Conservation (phyloP, 1,140 invertebrate species). For the Bombus confusus region DNA sequence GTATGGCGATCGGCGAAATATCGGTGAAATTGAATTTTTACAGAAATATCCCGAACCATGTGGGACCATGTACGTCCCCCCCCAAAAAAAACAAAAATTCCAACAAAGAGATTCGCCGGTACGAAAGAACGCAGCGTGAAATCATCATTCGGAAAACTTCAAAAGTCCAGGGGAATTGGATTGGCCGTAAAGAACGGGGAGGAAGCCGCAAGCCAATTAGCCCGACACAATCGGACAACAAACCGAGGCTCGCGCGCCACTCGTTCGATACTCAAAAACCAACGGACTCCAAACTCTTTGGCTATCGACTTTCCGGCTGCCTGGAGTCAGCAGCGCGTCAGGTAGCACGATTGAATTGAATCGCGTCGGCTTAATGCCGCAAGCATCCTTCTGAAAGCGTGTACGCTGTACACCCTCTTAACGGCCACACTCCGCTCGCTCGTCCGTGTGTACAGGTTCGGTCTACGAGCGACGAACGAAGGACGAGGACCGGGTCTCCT, state of each 20-base stretch:
- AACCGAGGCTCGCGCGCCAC: not conserved
- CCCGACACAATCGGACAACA: conserved; percentile 6
- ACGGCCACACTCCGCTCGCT: not conserved
- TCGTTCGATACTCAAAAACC: not conserved
- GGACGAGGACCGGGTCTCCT: not conserved
- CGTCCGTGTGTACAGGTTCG: not conserved
- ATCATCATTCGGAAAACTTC: not conserved
- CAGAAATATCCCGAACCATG: not conserved
- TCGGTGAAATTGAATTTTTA: not conserved
- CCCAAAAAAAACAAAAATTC: not conserved
- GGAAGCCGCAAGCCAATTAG: not conserved
- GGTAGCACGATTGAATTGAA: conserved; percentile 18
- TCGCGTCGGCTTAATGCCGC: conserved; percentile 6
- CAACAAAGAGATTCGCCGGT: not conserved
- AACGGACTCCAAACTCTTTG: not conserved
- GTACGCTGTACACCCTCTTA: not conserved
- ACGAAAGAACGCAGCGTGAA: not conserved
- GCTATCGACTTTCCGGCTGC: conserved; percentile 12
- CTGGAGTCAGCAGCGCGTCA: not conserved
- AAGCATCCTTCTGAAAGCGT: conserved; percentile 5
- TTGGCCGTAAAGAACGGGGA: not conserved
- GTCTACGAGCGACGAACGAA: not conserved
- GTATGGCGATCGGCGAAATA: too few species aligned
- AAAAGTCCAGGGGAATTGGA: not conserved
- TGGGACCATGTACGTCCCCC: too few species aligned